Conservation (phyloP, 92 coral and sea anemone genomes). For the Porites divaricata region DNA sequence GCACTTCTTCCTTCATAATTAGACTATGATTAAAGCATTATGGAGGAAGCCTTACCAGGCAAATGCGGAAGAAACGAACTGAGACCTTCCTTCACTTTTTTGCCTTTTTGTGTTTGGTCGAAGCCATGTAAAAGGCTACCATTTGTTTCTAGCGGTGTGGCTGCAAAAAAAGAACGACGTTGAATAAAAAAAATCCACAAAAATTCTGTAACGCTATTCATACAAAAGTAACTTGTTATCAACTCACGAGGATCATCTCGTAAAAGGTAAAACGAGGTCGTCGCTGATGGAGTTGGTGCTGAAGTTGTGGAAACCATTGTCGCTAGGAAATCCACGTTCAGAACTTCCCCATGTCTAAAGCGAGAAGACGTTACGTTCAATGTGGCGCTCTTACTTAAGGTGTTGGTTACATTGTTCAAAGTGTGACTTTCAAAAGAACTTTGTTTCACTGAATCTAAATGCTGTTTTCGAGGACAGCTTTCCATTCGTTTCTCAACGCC, state of each 20-base stretch:
- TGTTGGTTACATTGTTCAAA: slow-evolving; percentile 51
- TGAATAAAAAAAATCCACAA: background rate
- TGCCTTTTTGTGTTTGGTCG: slow-evolving; percentile 94
- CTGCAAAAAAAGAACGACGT: slow-evolving; percentile 35
- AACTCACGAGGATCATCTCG: slow-evolving; percentile 80
- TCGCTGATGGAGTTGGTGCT: slow-evolving; percentile 78
- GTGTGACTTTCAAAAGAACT: slow-evolving; percentile 29
- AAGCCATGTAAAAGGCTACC: slow-evolving; percentile 90
- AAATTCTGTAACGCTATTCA: background rate
- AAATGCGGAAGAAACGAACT: slow-evolving; percentile 96
- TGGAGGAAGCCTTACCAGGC: slow-evolving; percentile 73
- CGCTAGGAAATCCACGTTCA: slow-evolving; percentile 23
- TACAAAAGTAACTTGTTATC: background rate
- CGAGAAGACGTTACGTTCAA: slow-evolving; percentile 42
- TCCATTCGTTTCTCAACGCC: slow-evolving; percentile 68
- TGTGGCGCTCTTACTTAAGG: slow-evolving; percentile 15
- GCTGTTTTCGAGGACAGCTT: slow-evolving; percentile 53
- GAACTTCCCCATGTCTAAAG: slow-evolving; percentile 44
- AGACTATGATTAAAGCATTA: background rate
- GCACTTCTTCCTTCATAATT: background rate
- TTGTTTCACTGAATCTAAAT: slow-evolving; percentile 38
- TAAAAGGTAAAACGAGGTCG: slow-evolving; percentile 80
- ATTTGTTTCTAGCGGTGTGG: slow-evolving; percentile 75
- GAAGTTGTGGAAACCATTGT: slow-evolving; percentile 93
- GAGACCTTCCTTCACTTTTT: slow-evolving; percentile 91